Conservation (phyloP, 2,113 vertebrate species). For the Albula glossodonta region DNA sequence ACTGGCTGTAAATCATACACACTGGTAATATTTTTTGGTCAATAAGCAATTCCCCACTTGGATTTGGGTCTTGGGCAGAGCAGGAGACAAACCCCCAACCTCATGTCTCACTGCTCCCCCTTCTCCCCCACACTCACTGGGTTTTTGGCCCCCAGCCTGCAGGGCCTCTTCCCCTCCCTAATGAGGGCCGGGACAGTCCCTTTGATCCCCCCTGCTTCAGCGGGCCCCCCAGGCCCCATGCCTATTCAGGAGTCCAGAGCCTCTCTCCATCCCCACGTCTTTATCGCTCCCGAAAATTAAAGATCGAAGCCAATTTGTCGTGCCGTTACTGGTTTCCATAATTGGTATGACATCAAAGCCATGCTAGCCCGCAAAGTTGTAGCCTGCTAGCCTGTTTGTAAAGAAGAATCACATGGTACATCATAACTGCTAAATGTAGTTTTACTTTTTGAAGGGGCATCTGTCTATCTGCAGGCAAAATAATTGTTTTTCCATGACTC, state of each 20-base stretch:
- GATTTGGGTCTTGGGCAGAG: too few species aligned
- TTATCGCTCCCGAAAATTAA: conserved; percentile 50
- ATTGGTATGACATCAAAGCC: conserved; percentile 55
- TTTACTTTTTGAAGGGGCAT: too few species aligned
- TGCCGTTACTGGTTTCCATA: conserved; percentile 30
- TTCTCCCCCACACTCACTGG: conserved; percentile 50
- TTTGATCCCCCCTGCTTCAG: conserved; percentile 60
- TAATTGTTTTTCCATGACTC: too few species aligned
- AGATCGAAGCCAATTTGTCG: conserved; percentile 54
- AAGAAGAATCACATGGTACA: too few species aligned
- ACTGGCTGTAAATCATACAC: too few species aligned
- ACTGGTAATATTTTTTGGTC: not conserved
- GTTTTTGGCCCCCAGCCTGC: conserved; percentile 35
- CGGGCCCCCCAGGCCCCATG: conserved; percentile 51
- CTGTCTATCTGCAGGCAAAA: too few species aligned
- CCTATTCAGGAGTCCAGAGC: conserved; percentile 61
- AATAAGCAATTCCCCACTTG: not conserved
- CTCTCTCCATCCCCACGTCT: conserved; percentile 33
- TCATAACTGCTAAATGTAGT: too few species aligned
- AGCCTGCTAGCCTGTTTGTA: not conserved
- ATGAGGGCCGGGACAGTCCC: conserved; percentile 58
- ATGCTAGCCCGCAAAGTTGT: conserved; percentile 14
- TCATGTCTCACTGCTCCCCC: conserved; percentile 19
- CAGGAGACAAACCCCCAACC: too few species aligned
- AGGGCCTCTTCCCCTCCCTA: conserved; percentile 56